Base-by-base conservation (phyloP, 2,888 invertebrate genomes). In the Diarsia rubi region DNA sequence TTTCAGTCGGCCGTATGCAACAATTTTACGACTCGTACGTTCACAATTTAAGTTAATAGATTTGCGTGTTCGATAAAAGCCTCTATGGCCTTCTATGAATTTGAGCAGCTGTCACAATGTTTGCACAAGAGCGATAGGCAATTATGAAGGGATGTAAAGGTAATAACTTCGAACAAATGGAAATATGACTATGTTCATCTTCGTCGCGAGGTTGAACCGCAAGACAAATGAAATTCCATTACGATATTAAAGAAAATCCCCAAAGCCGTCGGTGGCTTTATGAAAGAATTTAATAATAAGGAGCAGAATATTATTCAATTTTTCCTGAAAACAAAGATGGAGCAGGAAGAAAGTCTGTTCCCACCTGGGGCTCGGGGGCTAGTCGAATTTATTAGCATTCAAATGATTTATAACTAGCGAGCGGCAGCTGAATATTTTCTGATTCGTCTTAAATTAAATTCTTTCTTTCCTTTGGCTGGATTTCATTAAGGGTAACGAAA, bases 341-440 rank as follows among this genome's bases (percentile, higher is more conserved):
- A 93, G 93, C 92, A 92, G 92, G 93, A 94, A 93, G 93, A 94
- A 95, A 94, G 94, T 94, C 93, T 92, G 93, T 94, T 92, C 90
- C 94, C 95, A 95, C 95, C 95, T 95, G 95, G 93, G 93, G 92
- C 92, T 93, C 91, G 88, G 90, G 90, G 93, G 92, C 93, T 93
- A 94, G 94, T 95, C 93, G 96, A 96, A 96, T 96, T 96, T 96
- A 96, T 96, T 96, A 96, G 95, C 96, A 96, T 96, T 96, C 95
- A 96, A 96, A 96, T 96, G 95, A 96, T 96, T 96, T 96, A 96
- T 96, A 96, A 96, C 96, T 96, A 95, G 95, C 94, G 91, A 93
- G 94, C 92, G 94, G 95, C 95, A 95, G 95, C 95, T 95, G 96
- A 95, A 96, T 95, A 96, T 95, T 95, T 95, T 95, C 95, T 95